These are phyloP conservation scores for Forbesichthys papilliferus DNA, from an alignment of 2,113 vertebrate species.

Conservation along the genomic window DNA sequence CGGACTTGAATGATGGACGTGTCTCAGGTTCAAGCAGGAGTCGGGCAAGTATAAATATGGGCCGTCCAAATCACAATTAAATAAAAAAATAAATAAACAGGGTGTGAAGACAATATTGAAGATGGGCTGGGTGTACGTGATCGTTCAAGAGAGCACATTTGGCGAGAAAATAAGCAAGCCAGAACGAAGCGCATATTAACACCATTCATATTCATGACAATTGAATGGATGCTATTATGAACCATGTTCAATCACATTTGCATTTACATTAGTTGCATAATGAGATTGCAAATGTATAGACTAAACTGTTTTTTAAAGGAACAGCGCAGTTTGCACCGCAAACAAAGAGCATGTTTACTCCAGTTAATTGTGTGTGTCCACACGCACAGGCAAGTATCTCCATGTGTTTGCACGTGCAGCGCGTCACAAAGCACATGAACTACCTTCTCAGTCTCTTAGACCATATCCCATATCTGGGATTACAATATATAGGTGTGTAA, in stretches of 20 bases:
- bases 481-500: too few relatives aligned
- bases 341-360: background rate
- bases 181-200: slow-evolving; percentile 62
- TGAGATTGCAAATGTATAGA: slow-evolving; percentile 22
- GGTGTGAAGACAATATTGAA: slow-evolving; percentile 57
- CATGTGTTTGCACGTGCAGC: slow-evolving; percentile 3
- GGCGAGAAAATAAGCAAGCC: slow-evolving; percentile 44
- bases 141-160: slow-evolving; percentile 40
- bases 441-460: too few relatives aligned
- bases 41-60: slow-evolving; percentile 46
- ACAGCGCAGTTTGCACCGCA: slow-evolving; percentile 13
- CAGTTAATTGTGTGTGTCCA: background rate
- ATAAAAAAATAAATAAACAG: slow-evolving; percentile 70
- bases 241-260: slow-evolving; percentile 66
- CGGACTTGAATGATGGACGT: slow-evolving; percentile 72
- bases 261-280: slow-evolving; percentile 60
- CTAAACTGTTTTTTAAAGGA: slow-evolving; percentile 8
- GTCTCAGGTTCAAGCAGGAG: slow-evolving; percentile 40
- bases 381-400: background rate
- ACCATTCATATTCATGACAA: slow-evolving; percentile 64
- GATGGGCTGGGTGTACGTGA: slow-evolving; percentile 43
- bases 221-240: slow-evolving; percentile 54
- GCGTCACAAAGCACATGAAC: too few relatives aligned
- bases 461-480: too few relatives aligned
- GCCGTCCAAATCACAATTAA: slow-evolving; percentile 54